Conservation (phyloP, 2,888 invertebrate genomes). For the Atethmia centrago region DNA sequence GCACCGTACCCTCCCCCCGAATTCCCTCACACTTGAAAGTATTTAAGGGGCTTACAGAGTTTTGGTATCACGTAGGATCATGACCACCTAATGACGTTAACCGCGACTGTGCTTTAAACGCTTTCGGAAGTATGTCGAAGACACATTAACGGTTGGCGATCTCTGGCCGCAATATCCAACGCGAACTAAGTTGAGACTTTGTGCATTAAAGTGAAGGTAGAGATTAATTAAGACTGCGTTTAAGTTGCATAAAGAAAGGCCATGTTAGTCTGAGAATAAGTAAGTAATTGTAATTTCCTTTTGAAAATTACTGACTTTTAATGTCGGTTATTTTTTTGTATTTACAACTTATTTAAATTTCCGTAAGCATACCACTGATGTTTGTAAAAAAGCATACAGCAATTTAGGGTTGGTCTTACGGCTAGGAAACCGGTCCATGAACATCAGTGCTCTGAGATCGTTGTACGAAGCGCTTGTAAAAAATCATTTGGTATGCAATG, state of each 20-base stretch:
- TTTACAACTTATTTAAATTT: too few species aligned
- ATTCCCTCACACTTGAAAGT: slow-evolving; percentile 49
- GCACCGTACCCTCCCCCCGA: slow-evolving; percentile 13
- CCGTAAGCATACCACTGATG: too few species aligned
- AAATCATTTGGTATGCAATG: too few species aligned
- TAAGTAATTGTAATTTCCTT: not conserved
- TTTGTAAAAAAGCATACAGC: too few species aligned
- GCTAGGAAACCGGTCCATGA: too few species aligned
- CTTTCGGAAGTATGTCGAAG: slow-evolving; percentile 59
- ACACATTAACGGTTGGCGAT: slow-evolving; percentile 58
- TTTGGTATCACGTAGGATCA: slow-evolving; percentile 49
- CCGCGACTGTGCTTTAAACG: slow-evolving; percentile 51
- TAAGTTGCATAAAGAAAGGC: slow-evolving; percentile 3
- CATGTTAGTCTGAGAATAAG: not conserved
- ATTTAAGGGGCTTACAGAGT: slow-evolving; percentile 55
- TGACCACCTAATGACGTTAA: slow-evolving; percentile 58
- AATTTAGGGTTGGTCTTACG: too few species aligned
- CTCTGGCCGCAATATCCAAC: slow-evolving; percentile 56
- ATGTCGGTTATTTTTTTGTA: not conserved
- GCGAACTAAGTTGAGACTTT: slow-evolving; percentile 51
- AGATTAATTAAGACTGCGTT: slow-evolving; percentile 34
- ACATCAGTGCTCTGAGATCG: too few species aligned
- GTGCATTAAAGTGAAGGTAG: slow-evolving; percentile 42
- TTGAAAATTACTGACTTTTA: not conserved
- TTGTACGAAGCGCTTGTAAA: too few species aligned